phyloP scores from a whole-genome alignment of 2,888 invertebrate species.

The Apamea monoglypha region DNA sequence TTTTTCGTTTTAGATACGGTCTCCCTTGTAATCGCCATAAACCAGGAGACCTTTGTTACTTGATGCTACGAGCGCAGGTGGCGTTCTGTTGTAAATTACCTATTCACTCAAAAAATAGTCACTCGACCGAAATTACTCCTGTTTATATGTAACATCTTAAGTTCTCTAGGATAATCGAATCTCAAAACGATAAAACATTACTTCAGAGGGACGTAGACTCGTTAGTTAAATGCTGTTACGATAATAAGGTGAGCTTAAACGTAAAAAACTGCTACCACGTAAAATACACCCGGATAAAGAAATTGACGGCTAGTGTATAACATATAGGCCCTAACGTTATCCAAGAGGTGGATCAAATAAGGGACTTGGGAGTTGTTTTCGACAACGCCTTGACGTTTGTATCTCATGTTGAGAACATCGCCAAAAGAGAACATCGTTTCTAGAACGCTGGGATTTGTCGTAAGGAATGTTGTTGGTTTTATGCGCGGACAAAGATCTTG shows the following conservation, averaged over 20 bases:
- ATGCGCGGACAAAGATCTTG: background rate
- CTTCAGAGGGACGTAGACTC: no score
- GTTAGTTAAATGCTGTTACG: no score
- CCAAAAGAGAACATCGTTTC: background rate
- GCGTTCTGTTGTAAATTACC: constrained; percentile 68
- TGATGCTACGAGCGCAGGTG: constrained; percentile 68
- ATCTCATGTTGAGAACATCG: background rate
- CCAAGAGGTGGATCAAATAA: background rate
- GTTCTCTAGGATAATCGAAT: no score
- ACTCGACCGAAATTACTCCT: constrained; percentile 58
- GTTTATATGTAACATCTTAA: constrained; percentile 41
- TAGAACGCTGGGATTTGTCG: background rate
- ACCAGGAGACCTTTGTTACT: constrained; percentile 64
- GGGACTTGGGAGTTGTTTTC: background rate
- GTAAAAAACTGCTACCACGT: no score
- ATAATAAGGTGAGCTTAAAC: no score
- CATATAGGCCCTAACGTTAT: background rate
- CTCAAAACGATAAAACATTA: no score
- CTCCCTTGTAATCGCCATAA: constrained; percentile 62
- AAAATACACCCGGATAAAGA: no score
- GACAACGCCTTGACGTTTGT: background rate
- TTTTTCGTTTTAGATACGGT: constrained; percentile 63
- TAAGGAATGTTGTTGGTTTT: background rate
- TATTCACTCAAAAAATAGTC: constrained; percentile 70
- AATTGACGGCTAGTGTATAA: background rate